Evolutionary conservation across 1,140 invertebrate genomes (phyloP), one percentile per base, ranked within the genome.

Genomic region (Drosophila setifemur): DNA sequence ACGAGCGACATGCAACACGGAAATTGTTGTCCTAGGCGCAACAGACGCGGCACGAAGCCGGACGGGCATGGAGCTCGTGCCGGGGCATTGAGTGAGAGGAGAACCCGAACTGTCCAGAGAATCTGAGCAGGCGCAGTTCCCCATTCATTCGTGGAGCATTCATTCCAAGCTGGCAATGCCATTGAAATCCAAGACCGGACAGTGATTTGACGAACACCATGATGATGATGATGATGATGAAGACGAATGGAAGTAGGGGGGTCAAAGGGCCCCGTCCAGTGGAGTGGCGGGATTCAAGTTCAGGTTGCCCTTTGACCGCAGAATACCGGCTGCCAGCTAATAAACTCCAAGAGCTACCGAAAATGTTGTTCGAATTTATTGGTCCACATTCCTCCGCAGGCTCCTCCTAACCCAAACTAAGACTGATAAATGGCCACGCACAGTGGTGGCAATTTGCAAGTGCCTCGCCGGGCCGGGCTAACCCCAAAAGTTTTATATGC

Each of bases 21-120:
- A 85, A 86, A 63, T 72, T 83, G 83, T 86, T 85, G 81, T 74
- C 81, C 81, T 86, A 85, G 81, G 75, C 81, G 79, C 79, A 83
- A 83, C 78, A 83, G 79, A 78, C 69, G 63, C 61, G 25, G 16
- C 33, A 14, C 16, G 21, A 53, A 54, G 50, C 60, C 39, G 42
- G 47, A 58, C 29, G 64, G 7, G 42, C 64, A 5, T n/a, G n/a
- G n/a, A 19, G 31, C 19, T 37, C 33, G 39, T 45, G 54, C 37
- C 57, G 42, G 33, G 3, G 21, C 6, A 50, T 23, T 9, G 52
- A 19, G n/a, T 9, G 35, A 58, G 31, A 14, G 8, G 8, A 3
- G 1, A 49, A 39, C 16, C 19, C 12, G 39, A 44, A 54, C 18
- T 12, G 9, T n/a, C 4, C 19, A 37, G 77, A 83, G 78, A 33